phyloP scores from a whole-genome alignment of 2,888 invertebrate species.

The Nasonia oneida region DNA sequence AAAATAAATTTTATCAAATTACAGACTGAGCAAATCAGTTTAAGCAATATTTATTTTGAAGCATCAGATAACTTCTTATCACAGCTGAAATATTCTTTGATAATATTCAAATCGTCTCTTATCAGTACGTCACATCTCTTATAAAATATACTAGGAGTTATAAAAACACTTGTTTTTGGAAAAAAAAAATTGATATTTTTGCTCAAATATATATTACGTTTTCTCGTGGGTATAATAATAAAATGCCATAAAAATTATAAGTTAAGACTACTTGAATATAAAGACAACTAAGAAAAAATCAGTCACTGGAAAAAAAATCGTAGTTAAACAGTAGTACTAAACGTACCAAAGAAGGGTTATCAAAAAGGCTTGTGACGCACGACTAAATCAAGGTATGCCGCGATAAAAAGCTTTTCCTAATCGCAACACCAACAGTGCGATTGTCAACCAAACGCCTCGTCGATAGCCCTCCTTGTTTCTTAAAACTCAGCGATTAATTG shows the following conservation, averaged over 20 bases:
- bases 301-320: background rate
- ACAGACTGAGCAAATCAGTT: background rate
- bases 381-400: background rate
- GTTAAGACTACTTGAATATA: background rate
- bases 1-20: background rate
- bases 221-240: background rate
- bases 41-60: background rate
- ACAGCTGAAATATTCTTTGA: background rate
- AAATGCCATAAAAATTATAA: background rate
- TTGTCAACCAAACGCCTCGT: slow-evolving; percentile 23
- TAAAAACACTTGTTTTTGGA: background rate
- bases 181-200: background rate
- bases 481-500: slow-evolving; percentile 25
- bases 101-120: background rate
- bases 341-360: slow-evolving; percentile 41
- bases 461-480: slow-evolving; percentile 36
- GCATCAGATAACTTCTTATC: slow-evolving; percentile 5
- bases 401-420: background rate
- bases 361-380: slow-evolving; percentile 24
- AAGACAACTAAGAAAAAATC: background rate
- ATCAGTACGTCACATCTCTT: background rate
- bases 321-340: background rate
- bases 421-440: background rate
- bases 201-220: too few species aligned
- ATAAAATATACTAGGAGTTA: background rate